These are phyloP conservation scores for Coracias cyanogaster DNA, from an alignment of 2,797 vertebrate species.

Conservation along the genomic window DNA sequence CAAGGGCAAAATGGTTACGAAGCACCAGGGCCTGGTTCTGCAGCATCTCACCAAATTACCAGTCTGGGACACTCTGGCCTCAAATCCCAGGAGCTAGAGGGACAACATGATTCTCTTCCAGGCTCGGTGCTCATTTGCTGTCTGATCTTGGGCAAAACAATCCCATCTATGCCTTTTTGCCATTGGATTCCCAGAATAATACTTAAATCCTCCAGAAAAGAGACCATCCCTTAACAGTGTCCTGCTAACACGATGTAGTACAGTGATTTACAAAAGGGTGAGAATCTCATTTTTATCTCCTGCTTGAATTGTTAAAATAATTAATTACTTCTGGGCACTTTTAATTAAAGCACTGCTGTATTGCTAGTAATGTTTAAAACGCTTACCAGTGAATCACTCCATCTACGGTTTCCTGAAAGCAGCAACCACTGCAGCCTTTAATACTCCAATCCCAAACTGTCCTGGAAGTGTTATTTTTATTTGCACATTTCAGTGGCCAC, in stretches of 20 bases:
- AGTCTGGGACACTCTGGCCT: not conserved
- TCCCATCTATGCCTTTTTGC: not conserved
- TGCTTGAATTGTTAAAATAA: constrained; percentile 4
- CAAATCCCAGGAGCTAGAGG: not conserved
- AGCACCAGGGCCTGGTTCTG: not conserved
- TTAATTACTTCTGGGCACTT: not conserved
- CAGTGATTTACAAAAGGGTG: not conserved
- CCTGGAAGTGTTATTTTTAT: constrained; percentile 23
- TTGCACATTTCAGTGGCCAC: not conserved
- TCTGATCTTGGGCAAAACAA: not conserved
- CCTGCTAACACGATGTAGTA: not conserved
- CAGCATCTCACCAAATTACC: not conserved
- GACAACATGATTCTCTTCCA: not conserved
- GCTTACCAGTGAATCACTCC: not conserved
- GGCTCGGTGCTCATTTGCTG: not conserved
- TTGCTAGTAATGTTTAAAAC: constrained; percentile 3
- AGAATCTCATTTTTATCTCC: not conserved
- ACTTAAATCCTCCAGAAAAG: not conserved
- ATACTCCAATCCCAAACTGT: not conserved
- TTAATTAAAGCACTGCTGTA: constrained; percentile 23
- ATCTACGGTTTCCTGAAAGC: not conserved
- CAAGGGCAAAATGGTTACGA: not conserved
- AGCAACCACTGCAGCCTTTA: not conserved
- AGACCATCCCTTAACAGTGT: accelerated
- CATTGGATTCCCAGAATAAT: not conserved